phyloP scores from a whole-genome alignment of 2,888 invertebrate species.

The Halictus ligatus region DNA sequence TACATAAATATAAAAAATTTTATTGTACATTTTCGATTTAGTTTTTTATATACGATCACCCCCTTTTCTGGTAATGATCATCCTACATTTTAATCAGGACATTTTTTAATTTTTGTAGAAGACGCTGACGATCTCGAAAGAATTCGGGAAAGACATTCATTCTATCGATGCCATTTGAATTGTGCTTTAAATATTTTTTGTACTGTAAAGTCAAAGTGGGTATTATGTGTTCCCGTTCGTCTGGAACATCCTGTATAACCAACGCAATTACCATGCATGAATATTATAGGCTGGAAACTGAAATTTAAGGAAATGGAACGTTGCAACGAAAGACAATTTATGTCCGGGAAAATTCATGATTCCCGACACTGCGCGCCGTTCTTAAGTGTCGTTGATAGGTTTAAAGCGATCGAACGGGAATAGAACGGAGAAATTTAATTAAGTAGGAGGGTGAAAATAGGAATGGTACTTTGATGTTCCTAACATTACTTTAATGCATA shows the following conservation, averaged over 20 bases:
- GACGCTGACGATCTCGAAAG: too few species aligned
- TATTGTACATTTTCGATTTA: too few species aligned
- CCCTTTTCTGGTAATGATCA: too few species aligned
- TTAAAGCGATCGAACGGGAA: constrained; percentile 36
- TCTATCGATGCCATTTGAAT: neutral
- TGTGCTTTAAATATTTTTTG: neutral
- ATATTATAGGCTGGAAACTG: constrained; percentile 13
- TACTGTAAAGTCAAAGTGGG: neutral
- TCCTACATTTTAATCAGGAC: too few species aligned
- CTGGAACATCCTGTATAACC: neutral
- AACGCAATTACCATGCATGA: constrained; percentile 1
- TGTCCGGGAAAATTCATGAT: constrained; percentile 29
- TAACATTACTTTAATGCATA: constrained; percentile 8
- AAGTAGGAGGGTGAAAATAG: constrained; percentile 37
- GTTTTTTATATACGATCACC: too few species aligned
- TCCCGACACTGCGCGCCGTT: neutral
- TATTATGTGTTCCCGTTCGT: neutral
- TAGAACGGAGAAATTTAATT: constrained; percentile 30
- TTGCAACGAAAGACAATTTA: constrained; percentile 14
- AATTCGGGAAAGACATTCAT: neutral
- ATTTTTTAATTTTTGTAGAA: too few species aligned
- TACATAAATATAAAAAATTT: too few species aligned
- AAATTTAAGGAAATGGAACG: constrained; percentile 15
- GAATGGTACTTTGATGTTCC: constrained; percentile 39
- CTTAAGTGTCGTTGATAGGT: constrained; percentile 43